Evolutionary conservation across 1,140 invertebrate genomes (phyloP).

Genomic region (Copidosoma floridanum): DNA sequence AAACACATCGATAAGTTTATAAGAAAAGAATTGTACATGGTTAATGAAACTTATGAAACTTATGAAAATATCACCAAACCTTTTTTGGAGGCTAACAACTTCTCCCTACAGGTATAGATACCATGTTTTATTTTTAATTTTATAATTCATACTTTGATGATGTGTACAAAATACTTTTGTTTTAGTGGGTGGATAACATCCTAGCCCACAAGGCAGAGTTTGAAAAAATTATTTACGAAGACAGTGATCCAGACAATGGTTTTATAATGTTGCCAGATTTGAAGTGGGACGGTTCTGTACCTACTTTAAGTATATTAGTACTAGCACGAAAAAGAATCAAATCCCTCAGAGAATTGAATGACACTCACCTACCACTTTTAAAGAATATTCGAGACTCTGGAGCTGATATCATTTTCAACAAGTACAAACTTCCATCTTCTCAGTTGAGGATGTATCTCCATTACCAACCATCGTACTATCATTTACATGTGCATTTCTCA

Average conservation of each 20-base stretch:
- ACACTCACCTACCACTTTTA: slow-evolving; percentile 76
- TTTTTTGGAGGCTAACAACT: slow-evolving; percentile 68
- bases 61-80: slow-evolving; percentile 80
- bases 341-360: slow-evolving; percentile 80
- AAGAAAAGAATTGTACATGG: slow-evolving; percentile 68
- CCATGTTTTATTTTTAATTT: slow-evolving; percentile 6
- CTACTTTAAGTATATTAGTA: slow-evolving; percentile 81
- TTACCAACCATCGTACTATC: slow-evolving; percentile 96
- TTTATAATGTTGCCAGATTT: slow-evolving; percentile 90
- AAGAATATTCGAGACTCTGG: slow-evolving; percentile 77
- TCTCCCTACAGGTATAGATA: slow-evolving; percentile 77
- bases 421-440: slow-evolving; percentile 70
- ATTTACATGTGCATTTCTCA: slow-evolving; percentile 94
- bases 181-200: slow-evolving; percentile 95
- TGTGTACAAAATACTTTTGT: too few relatives aligned
- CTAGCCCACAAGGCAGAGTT: slow-evolving; percentile 85
- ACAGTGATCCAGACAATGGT: slow-evolving; percentile 74
- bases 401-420: slow-evolving; percentile 72
- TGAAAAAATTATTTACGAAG: slow-evolving; percentile 82
- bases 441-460: slow-evolving; percentile 87
- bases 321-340: slow-evolving; percentile 74
- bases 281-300: slow-evolving; percentile 85
- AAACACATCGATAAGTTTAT: slow-evolving; percentile 89
- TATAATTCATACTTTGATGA: not conserved
- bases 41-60: slow-evolving; percentile 81